Conservation (phyloP, 2,113 vertebrate genomes). For the Atrichornis clamosus region DNA sequence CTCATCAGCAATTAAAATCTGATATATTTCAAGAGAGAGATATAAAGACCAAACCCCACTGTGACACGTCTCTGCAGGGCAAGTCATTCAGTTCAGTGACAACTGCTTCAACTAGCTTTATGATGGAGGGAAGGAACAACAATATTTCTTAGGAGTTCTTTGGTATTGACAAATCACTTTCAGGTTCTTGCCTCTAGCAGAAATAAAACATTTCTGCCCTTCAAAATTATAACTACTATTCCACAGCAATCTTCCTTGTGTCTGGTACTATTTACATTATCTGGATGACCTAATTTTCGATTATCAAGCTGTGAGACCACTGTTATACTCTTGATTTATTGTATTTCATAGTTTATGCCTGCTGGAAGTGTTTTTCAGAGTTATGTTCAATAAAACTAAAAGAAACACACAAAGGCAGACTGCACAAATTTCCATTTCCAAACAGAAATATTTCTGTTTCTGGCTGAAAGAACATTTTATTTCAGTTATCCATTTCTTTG, state of each 20-base stretch:
- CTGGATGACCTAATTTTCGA: slow-evolving; percentile 4
- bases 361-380: neutral
- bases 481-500: neutral
- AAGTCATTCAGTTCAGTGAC: neutral
- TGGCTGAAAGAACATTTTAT: neutral
- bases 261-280: neutral
- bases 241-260: neutral
- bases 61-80: neutral
- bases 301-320: neutral
- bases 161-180: neutral
- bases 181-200: neutral
- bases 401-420: neutral
- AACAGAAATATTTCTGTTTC: neutral
- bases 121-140: neutral
- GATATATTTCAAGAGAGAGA: neutral
- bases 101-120: neutral
- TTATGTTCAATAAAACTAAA: neutral
- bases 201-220: neutral
- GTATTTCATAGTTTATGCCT: neutral
- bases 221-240: neutral
- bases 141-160: neutral
- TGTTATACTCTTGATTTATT: neutral
- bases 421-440: neutral
- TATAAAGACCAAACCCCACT: neutral
- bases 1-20: neutral